These are phyloP conservation scores for Lottia scabra DNA, from an alignment of 2,888 invertebrate species.

Conservation along the genomic window DNA sequence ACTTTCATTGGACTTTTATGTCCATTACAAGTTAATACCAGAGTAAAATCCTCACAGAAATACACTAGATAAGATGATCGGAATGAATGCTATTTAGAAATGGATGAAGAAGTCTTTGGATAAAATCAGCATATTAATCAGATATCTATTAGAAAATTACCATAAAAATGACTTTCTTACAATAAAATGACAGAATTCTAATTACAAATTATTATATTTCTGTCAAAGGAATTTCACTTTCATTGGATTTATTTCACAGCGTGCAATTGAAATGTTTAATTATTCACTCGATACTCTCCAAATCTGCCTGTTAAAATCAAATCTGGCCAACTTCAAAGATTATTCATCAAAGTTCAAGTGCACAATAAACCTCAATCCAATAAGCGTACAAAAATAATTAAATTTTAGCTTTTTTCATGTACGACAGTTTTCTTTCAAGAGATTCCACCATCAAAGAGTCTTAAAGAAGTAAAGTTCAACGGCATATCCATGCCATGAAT, in stretches of 20 bases:
- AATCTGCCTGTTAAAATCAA: not conserved
- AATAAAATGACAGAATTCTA: not conserved
- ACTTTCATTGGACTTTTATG: no score
- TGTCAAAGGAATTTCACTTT: constrained; percentile 4
- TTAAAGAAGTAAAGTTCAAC: constrained; percentile 1
- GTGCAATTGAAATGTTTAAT: not conserved
- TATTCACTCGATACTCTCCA: not conserved
- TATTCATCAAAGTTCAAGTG: not conserved
- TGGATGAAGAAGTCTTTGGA: no score
- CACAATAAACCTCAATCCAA: constrained; percentile 4
- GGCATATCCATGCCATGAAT: constrained; percentile 1
- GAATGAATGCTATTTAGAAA: no score
- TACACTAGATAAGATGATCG: no score
- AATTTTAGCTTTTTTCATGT: constrained; percentile 4
- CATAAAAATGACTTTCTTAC: constrained; percentile 5
- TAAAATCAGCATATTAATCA: no score
- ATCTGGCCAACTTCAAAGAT: constrained; percentile 3
- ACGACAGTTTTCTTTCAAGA: not conserved
- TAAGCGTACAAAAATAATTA: constrained; percentile 2
- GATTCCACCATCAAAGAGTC: constrained; percentile 3
- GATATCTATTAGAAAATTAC: no score
- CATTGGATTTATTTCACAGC: not conserved
- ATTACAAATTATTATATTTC: not conserved
- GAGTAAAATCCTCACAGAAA: no score
- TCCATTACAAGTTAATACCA: no score